Evolutionary conservation across 2,797 vertebrate genomes (phyloP).

Genomic region (Eurystomus glaucurus): DNA sequence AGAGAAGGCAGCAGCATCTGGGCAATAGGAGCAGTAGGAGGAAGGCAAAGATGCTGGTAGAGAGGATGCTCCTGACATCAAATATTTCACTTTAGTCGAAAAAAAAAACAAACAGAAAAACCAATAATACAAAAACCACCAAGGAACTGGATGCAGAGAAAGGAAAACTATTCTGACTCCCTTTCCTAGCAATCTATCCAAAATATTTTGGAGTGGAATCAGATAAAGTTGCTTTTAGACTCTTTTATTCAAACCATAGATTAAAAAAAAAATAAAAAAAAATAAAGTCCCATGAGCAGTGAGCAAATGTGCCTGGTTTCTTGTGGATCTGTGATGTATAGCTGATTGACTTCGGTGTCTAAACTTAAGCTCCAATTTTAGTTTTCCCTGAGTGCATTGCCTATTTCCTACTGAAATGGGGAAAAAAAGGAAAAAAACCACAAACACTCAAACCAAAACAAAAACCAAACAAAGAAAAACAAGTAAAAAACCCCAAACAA

Average conservation of each 20-base stretch:
- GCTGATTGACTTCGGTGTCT: not conserved
- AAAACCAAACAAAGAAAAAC: not conserved
- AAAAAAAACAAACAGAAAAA: not conserved
- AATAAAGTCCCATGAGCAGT: not conserved
- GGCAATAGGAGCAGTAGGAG: not conserved
- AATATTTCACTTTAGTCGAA: not conserved
- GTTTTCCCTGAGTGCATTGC: not conserved
- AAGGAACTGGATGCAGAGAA: not conserved
- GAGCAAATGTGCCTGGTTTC: not conserved
- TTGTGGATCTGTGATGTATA: not conserved
- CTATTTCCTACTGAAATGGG: not conserved
- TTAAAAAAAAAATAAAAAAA: accelerated
- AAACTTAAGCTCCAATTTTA: not conserved
- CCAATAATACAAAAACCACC: not conserved
- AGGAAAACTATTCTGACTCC: not conserved
- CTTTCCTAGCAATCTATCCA: not conserved
- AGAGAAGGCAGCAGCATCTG: not conserved
- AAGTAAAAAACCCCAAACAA: too few relatives aligned
- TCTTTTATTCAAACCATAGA: not conserved
- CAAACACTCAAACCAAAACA: not conserved
- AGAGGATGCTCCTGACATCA: not conserved
- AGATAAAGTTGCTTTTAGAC: not conserved
- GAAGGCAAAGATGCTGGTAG: not conserved
- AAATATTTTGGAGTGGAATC: not conserved
- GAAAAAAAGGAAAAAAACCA: not conserved